Evolutionary conservation across 1,140 invertebrate genomes (phyloP), one percentile per base, ranked within the genome.

Genomic region (Drosophila simulans): DNA sequence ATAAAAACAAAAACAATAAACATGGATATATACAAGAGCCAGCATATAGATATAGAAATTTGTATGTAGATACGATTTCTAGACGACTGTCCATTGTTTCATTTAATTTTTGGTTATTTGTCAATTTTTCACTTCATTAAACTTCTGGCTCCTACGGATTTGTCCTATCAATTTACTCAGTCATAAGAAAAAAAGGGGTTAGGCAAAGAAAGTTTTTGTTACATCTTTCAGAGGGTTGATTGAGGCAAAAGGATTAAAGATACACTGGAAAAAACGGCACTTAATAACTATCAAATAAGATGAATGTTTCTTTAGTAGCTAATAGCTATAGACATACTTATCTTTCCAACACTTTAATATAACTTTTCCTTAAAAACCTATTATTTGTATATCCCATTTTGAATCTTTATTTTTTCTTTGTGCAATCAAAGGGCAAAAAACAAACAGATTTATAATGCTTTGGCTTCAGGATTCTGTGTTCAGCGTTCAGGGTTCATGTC

Each of bases 51-150:
- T 46, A 66, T 42, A 64, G 20, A 48, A 15, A 31, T 46, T 39
- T 54, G 20, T 48, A 53, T 66, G 15, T 55, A 48, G 34, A 54
- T 34, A 45, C 12, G 13, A 63, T 35, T 34, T 12, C 37, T 31
- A 54, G 39, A 31, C 40, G 13, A 7, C 35, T 54, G 25, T 8
- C 34, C 51, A 70, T 49, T 53, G 52, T 70, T 83, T 62, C 70
- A 83, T 89, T 88, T 86, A 88, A 86, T 86, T 86, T 86, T 86
- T 86, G 83, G 83, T 86, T 86, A 86, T 86, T 80, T 86, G 70
- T 83, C 83, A 88, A 88, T 86, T 86, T 86, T 86, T 88, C 83
- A 86, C 83, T 86, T 88, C 83, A 86, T 86, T 86, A 79, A 86
- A 86, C 83, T 48, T 65, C 78, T 86, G 73, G 65, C 43, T 71